Evolutionary conservation across 2,888 invertebrate genomes (phyloP).

Genomic region (Ochlodes sylvanus): DNA sequence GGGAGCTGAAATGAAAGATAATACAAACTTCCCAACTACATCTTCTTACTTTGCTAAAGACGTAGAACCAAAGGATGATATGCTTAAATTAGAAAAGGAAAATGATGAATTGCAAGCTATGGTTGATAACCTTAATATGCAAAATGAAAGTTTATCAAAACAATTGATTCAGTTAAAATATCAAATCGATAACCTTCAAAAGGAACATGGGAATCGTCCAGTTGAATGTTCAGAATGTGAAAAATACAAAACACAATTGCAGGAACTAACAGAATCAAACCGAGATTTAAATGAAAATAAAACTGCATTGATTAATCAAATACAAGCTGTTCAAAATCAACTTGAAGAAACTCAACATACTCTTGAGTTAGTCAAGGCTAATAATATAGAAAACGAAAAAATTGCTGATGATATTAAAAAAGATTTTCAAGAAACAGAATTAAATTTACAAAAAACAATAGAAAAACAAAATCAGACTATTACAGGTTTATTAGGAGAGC

Average conservation of each 20-base stretch:
- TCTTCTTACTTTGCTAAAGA: constrained; percentile 11
- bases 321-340: constrained; percentile 36
- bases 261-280: constrained; percentile 53
- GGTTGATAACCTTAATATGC: constrained; percentile 63
- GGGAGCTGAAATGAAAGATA: constrained; percentile 60
- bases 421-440: constrained; percentile 49
- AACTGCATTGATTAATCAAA: constrained; percentile 35
- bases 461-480: constrained; percentile 52
- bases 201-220: constrained; percentile 56
- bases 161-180: constrained; percentile 59
- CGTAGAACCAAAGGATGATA: constrained; percentile 59
- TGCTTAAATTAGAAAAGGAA: constrained; percentile 74
- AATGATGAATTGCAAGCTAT: constrained; percentile 73
- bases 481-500: constrained; percentile 55
- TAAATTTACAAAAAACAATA: constrained; percentile 54
- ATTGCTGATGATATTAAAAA: constrained; percentile 47
- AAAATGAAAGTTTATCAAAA: constrained; percentile 62
- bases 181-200: constrained; percentile 61
- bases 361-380: constrained; percentile 49
- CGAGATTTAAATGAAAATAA: constrained; percentile 51
- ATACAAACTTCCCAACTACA: not conserved
- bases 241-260: constrained; percentile 56
- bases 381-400: constrained; percentile 55
- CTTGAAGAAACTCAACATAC: constrained; percentile 19
- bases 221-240: constrained; percentile 54